Conservation (phyloP, 1,140 invertebrate species). For the Drosophila baimaii region DNA sequence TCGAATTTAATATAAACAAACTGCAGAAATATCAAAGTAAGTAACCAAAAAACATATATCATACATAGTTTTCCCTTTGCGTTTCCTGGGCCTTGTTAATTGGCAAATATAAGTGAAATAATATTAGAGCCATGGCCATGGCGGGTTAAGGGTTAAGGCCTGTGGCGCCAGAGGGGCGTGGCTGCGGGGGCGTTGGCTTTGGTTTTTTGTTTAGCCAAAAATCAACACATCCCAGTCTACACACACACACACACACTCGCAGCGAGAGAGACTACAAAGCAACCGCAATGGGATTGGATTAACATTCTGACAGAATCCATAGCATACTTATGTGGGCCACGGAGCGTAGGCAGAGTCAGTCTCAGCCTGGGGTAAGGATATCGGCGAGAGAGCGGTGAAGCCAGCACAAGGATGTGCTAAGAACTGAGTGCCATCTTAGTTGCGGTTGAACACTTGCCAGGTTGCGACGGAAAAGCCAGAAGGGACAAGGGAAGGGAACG, state of each 20-base stretch:
- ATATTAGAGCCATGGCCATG: neutral
- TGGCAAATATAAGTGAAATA: neutral
- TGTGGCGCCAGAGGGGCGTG: neutral
- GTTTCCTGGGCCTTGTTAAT: neutral
- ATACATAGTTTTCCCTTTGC: too few species aligned
- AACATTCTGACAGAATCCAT: slow-evolving; percentile 69
- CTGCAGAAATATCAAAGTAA: neutral
- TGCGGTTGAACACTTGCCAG: slow-evolving; percentile 72
- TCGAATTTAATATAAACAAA: neutral
- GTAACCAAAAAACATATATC: too few species aligned
- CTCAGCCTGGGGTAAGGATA: neutral
- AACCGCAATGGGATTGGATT: slow-evolving; percentile 80
- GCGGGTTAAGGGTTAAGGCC: slow-evolving; percentile 2
- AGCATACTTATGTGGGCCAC: slow-evolving; percentile 48
- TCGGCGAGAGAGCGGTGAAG: neutral
- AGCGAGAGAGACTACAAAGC: slow-evolving; percentile 62
- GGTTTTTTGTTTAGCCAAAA: slow-evolving; percentile 43
- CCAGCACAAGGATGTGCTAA: slow-evolving; percentile 4
- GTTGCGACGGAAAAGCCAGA: slow-evolving; percentile 27
- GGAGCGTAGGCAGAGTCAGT: neutral
- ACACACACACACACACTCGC: slow-evolving; percentile 4
- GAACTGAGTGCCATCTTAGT: slow-evolving; percentile 65
- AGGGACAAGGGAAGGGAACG: too few species aligned
- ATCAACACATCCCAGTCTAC: slow-evolving; percentile 61
- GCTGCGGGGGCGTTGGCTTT: slow-evolving; percentile 16